Percentiles rank a stretch among this genome's conserved stretches.
Conservation (phyloP, 1,140 invertebrate species). For the Drosophila micromelanica region DNA sequence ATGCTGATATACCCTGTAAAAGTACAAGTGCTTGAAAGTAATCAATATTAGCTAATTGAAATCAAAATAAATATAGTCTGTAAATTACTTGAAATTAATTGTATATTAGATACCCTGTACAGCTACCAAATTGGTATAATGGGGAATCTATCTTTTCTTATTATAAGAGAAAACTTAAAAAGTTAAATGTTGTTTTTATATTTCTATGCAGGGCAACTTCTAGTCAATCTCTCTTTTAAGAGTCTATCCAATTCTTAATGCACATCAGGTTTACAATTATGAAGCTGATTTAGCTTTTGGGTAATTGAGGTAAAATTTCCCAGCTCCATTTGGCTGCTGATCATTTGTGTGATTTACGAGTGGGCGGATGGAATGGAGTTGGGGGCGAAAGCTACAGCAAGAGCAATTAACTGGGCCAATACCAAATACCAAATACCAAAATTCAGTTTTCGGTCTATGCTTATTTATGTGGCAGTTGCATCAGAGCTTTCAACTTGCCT, state of each 20-base stretch:
- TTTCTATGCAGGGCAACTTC: not conserved
- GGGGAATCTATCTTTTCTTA: too few relatives aligned
- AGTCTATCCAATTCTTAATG: not conserved
- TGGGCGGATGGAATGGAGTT: not conserved
- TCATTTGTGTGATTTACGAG: conserved; percentile 11
- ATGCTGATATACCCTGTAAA: conserved; percentile 1
- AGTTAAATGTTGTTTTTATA: too few relatives aligned
- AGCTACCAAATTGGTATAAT: not conserved
- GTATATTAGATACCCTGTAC: not conserved
- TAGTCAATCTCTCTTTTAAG: not conserved
- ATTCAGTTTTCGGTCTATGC: conserved; percentile 18
- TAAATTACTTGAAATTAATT: too few relatives aligned
- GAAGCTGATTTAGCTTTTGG: conserved; percentile 1
- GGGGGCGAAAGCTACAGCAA: too few relatives aligned
- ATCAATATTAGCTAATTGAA: not conserved
- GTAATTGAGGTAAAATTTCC: conserved; percentile 24
- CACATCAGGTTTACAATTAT: conserved; percentile 22
- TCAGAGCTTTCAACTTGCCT: conserved; percentile 62
- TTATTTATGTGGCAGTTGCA: conserved; percentile 75
- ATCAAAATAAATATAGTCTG: too few relatives aligned
- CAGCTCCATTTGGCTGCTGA: not conserved
- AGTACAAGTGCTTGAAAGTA: not conserved
- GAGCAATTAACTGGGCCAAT: conserved; percentile 41
- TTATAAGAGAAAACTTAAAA: too few relatives aligned
- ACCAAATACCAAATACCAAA: not conserved